Evolutionary conservation across 2,888 invertebrate genomes (phyloP).

Genomic region (Netelia inedita): DNA sequence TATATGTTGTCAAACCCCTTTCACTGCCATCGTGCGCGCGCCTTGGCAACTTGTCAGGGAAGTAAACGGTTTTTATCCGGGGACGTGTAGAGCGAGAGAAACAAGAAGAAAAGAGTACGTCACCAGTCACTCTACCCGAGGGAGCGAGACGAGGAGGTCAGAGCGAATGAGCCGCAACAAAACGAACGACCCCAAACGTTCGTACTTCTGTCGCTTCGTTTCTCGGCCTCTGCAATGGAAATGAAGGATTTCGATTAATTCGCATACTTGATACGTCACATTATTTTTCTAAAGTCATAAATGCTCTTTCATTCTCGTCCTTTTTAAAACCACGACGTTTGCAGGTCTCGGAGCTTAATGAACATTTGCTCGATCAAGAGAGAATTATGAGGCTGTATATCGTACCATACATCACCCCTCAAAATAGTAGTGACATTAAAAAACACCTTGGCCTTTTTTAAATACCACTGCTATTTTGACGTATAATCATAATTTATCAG

Average conservation of each 20-base stretch:
- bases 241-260: conserved; percentile 51
- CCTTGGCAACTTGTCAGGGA: conserved; percentile 63
- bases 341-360: background rate
- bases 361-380: background rate
- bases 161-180: conserved; percentile 22
- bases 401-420: too few species aligned
- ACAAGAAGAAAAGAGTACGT: conserved; percentile 13
- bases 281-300: background rate
- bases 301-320: background rate
- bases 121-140: conserved; percentile 53
- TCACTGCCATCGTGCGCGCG: conserved; percentile 25
- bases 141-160: conserved; percentile 1
- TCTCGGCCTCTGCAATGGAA: background rate
- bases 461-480: too few species aligned
- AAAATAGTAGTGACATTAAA: too few species aligned
- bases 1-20: conserved; percentile 28
- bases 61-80: conserved; percentile 64
- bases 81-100: conserved; percentile 4
- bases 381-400: too few species aligned
- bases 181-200: conserved; percentile 10
- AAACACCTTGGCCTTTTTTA: too few species aligned
- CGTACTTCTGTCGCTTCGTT: background rate
- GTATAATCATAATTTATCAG: too few species aligned
- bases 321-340: background rate
- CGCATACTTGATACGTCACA: conserved; percentile 8